These are phyloP conservation scores for Hemiprocne comata DNA, from an alignment of 2,113 vertebrate species.

Conservation along the genomic window DNA sequence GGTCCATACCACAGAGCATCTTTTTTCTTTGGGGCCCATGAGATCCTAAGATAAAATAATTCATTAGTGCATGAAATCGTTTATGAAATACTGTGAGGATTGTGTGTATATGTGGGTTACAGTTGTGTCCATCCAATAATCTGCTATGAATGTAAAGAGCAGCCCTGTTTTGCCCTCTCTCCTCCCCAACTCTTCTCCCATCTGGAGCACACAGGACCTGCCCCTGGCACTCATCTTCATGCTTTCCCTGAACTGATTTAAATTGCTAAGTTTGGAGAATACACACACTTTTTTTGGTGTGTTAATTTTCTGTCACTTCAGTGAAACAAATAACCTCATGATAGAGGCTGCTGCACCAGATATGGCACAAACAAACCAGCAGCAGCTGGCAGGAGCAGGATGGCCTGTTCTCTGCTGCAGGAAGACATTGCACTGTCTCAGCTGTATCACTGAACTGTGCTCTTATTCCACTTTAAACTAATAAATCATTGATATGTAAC, in stretches of 20 bases:
- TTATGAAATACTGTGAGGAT: background rate
- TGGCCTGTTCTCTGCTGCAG: background rate
- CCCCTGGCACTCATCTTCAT: rapidly evolving
- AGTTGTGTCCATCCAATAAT: background rate
- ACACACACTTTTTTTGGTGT: background rate
- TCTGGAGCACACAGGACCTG: rapidly evolving
- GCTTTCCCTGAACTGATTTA: background rate
- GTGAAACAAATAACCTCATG: background rate
- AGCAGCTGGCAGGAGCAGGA: background rate
- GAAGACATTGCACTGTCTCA: background rate
- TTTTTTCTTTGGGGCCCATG: background rate
- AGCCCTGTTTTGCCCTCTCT: rapidly evolving
- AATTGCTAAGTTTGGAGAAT: background rate
- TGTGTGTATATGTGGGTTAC: background rate
- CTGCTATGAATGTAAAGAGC: background rate
- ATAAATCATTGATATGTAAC: background rate
- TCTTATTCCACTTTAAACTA: background rate
- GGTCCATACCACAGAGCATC: background rate
- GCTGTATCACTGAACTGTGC: background rate
- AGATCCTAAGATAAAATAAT: background rate
- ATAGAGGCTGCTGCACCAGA: background rate
- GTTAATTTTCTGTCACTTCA: background rate
- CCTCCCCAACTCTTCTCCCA: background rate
- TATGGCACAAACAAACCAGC: background rate
- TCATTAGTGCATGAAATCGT: background rate